A percentile compares a stretch with the other conserved stretches of the same genome.
Evolutionary conservation across 2,113 vertebrate genomes (phyloP).

Genomic region (Callipepla californica): DNA sequence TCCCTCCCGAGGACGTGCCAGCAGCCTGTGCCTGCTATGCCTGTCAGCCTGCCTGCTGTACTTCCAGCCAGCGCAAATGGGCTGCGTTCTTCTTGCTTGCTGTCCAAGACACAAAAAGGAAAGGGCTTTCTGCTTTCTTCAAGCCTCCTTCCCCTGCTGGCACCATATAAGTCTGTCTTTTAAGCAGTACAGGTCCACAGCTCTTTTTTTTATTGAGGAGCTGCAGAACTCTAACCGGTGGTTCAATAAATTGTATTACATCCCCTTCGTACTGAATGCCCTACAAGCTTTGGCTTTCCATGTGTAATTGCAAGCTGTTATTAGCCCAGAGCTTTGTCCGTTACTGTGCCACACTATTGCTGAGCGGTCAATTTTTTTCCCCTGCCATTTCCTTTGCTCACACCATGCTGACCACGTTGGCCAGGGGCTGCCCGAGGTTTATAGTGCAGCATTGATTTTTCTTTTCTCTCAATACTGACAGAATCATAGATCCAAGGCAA

Average conservation of each 20-base stretch:
- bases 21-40: not conserved
- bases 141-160: constrained; percentile 61
- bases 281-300: constrained; percentile 83
- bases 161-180: constrained; percentile 71
- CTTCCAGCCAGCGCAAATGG: constrained; percentile 68
- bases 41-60: constrained; percentile 12
- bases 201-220: constrained; percentile 74
- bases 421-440: constrained; percentile 86
- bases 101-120: constrained; percentile 60
- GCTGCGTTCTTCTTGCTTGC: constrained; percentile 41
- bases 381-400: constrained; percentile 87
- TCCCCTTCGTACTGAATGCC: constrained; percentile 78
- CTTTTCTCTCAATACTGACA: constrained; percentile 96
- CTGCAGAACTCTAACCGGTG: constrained; percentile 81
- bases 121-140: constrained; percentile 63
- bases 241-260: constrained; percentile 84
- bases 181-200: constrained; percentile 69
- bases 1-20: not conserved
- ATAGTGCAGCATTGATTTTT: constrained; percentile 94
- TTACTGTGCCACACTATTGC: constrained; percentile 84
- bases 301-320: constrained; percentile 86
- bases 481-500: constrained; percentile 99
- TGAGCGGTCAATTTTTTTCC: constrained; percentile 86
- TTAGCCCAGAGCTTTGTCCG: constrained; percentile 85
- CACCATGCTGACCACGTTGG: constrained; percentile 86